Conservation (phyloP, 2,113 vertebrate species). For the Oxyruncus cristatus region DNA sequence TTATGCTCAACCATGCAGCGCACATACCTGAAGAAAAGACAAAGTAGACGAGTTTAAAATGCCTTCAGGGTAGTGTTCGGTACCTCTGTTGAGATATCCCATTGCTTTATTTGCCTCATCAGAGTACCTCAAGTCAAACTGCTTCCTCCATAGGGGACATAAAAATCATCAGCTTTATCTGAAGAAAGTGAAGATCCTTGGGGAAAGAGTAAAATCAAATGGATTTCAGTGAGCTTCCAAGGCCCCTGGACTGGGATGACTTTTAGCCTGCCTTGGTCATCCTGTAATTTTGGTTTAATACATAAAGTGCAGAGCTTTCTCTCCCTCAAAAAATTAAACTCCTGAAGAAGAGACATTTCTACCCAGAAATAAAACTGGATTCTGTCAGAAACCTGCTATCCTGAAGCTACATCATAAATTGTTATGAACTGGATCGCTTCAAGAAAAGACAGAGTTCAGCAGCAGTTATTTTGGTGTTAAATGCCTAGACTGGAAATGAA, state of each 20-base stretch:
- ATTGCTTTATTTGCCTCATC: background rate
- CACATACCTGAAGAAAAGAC: background rate
- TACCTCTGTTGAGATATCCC: background rate
- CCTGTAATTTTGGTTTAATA: background rate
- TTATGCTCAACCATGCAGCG: background rate
- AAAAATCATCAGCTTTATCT: background rate
- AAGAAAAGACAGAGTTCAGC: background rate
- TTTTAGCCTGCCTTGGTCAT: background rate
- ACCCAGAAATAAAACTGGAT: background rate
- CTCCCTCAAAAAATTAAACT: background rate
- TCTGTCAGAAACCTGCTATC: background rate
- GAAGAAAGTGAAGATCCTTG: background rate
- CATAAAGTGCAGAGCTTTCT: background rate
- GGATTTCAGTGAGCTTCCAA: background rate
- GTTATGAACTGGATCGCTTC: background rate
- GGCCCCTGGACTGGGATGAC: background rate
- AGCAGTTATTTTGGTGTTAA: background rate
- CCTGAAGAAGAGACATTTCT: background rate
- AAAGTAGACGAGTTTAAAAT: background rate
- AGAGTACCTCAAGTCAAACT: background rate
- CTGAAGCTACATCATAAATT: background rate
- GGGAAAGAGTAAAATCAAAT: background rate
- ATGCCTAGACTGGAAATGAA: background rate
- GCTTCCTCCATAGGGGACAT: background rate
- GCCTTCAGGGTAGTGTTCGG: background rate